Evolutionary conservation across 2,888 invertebrate species (phyloP).

Genomic region (Troides oblongomaculatus): DNA sequence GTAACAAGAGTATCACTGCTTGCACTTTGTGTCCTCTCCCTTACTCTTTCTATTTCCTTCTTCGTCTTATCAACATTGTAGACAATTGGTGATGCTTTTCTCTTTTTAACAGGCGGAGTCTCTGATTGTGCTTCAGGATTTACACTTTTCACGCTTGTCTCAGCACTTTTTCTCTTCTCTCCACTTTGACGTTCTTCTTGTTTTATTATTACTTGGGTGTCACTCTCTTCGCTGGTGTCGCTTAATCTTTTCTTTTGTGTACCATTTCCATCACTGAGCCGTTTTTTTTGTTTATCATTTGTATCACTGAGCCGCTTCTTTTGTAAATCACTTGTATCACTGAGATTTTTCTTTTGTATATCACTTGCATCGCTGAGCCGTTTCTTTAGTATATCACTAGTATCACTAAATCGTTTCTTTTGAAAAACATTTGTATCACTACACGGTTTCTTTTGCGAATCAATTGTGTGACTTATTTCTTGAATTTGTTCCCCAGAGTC

Average conservation of each 20-base stretch:
- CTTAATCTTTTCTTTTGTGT: slow-evolving; percentile 48
- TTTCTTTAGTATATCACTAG: too few relatives aligned
- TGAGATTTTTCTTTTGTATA: slow-evolving; percentile 36
- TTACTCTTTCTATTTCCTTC: slow-evolving; percentile 52
- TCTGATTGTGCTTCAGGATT: slow-evolving; percentile 32
- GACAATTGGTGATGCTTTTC: slow-evolving; percentile 79
- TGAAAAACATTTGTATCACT: slow-evolving; percentile 13
- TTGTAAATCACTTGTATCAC: too few relatives aligned
- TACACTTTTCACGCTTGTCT: slow-evolving; percentile 30
- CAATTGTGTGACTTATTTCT: neutral
- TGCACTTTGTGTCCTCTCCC: slow-evolving; percentile 70
- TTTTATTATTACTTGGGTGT: slow-evolving; percentile 59
- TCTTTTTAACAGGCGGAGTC: slow-evolving; percentile 52
- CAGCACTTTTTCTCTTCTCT: slow-evolving; percentile 44
- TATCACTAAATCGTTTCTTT: slow-evolving; percentile 35
- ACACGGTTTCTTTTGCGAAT: too few relatives aligned
- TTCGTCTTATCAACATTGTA: slow-evolving; percentile 68
- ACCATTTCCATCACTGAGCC: slow-evolving; percentile 1
- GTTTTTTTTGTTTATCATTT: slow-evolving; percentile 36
- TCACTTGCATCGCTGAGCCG: neutral
- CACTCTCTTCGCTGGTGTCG: slow-evolving; percentile 57
- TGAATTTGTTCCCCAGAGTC: neutral
- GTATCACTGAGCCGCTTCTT: neutral
- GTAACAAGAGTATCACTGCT: slow-evolving; percentile 68
- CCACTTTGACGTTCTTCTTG: slow-evolving; percentile 35